phyloP scores from a whole-genome alignment of 2,888 invertebrate species.

The Euplagia quadripunctaria region DNA sequence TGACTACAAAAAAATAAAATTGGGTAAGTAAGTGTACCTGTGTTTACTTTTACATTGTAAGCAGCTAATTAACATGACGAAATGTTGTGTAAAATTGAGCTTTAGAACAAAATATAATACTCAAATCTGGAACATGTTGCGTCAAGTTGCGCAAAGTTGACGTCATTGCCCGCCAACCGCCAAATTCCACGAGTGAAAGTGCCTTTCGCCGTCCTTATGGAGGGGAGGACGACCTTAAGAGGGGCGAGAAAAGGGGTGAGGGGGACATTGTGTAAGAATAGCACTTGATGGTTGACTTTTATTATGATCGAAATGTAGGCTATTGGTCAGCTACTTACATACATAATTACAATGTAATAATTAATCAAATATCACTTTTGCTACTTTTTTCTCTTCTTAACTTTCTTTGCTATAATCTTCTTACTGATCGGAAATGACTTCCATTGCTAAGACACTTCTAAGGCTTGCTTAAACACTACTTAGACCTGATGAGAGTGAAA shows the following conservation, averaged over 20 bases:
- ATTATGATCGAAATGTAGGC: conserved; percentile 23
- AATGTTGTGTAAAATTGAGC: conserved; percentile 36
- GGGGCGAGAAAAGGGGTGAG: conserved; percentile 47
- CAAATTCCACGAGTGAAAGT: conserved; percentile 85
- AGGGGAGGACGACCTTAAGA: conserved; percentile 72
- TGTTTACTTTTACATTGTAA: conserved; percentile 20
- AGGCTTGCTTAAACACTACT: neutral
- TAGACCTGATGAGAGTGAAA: neutral
- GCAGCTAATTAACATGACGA: conserved; percentile 25
- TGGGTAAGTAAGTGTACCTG: neutral
- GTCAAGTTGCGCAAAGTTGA: conserved; percentile 83
- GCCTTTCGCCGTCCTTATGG: conserved; percentile 73
- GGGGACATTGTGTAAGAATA: conserved; percentile 63
- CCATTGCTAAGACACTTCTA: neutral
- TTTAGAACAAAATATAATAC: conserved; percentile 53
- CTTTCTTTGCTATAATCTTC: neutral
- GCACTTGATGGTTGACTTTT: conserved; percentile 56
- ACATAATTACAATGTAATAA: conserved; percentile 12
- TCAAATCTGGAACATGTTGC: conserved; percentile 67
- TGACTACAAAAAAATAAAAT: no score
- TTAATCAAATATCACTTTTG: neutral
- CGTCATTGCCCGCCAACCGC: conserved; percentile 69
- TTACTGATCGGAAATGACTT: neutral
- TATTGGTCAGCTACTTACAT: conserved; percentile 15
- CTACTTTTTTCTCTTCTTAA: neutral